Base-by-base conservation (phyloP, 2,888 invertebrate genomes). In the Drosophila differens region DNA sequence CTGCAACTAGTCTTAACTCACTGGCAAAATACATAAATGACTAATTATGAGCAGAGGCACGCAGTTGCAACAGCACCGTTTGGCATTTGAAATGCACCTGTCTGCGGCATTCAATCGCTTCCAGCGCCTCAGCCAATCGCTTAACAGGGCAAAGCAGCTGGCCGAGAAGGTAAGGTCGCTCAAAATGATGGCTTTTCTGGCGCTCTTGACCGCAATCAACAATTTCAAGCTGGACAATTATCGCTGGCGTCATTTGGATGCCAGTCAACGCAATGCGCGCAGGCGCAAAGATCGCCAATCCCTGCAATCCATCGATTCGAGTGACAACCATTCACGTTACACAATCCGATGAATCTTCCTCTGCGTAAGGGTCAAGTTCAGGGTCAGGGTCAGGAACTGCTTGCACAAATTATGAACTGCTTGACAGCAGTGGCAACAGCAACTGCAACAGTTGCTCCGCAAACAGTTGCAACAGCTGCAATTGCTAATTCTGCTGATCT, bases 81-180 rank as follows among this genome's bases (percentile, higher is more conserved):
- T 92, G 93, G 92, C 80, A 79, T 4, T 91, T 92, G 39, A 83
- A 92, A 5, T 82, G 86, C 58, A 68, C 75, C 1, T 82, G 92
- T 57, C 59, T 92, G 91, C 91, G 0, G 74, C 81, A 2, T 76
- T 92, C 12, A 83, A 84, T 58, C 91, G 91, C 30, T 81, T 81
- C 39, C 90, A 91, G 60, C 88, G 88, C 19, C 82, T 90, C 4
- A 82, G 76, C 41, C 91, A 91, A 4, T 74, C 82, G 0, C 74
- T 92, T n/a, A 68, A 39, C 6, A 90, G 83, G 55, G 90, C 91
- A 1, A 66, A 19, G 1, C 41, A 32, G 0, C 55, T 91, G 44
- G 91, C 89, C 0, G 22, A 22, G 12, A 73, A 52, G 0, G 73
- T 92, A 0, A 79, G 79, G 9, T 79, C 81, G 5, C 64, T 68